These are phyloP conservation scores for Solenopsis fugax DNA, from an alignment of 1,140 invertebrate genomes.

Conservation along the genomic window DNA sequence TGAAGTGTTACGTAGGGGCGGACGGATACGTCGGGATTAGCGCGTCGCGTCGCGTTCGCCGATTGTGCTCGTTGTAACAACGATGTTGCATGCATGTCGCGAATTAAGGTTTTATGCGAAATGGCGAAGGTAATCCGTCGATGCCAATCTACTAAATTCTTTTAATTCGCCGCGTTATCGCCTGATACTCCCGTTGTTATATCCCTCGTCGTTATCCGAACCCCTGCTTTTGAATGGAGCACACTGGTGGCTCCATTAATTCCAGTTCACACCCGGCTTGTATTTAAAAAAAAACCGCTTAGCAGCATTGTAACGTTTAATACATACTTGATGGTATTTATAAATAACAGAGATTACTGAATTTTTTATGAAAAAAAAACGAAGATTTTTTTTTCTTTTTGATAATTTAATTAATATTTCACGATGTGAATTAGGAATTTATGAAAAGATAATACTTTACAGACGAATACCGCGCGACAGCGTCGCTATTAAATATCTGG, in stretches of 20 bases:
- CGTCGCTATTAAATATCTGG: slow-evolving; percentile 17
- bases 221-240: background rate
- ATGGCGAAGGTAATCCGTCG: slow-evolving; percentile 4
- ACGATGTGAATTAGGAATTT: background rate
- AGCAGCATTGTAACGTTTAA: background rate
- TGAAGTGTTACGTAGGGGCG: background rate
- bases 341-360: background rate
- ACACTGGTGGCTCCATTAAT: background rate
- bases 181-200: background rate
- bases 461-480: background rate
- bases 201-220: background rate
- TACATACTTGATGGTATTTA: background rate
- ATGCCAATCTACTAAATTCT: slow-evolving; percentile 8
- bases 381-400: background rate
- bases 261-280: background rate
- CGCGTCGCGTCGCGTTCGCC: slow-evolving; percentile 6
- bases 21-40: slow-evolving; percentile 32
- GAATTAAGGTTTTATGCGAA: slow-evolving; percentile 25
- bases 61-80: slow-evolving; percentile 44
- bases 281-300: background rate
- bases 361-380: background rate
- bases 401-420: slow-evolving; percentile 13
- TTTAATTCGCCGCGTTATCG: background rate
- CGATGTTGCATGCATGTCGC: background rate
- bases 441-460: background rate